A percentile compares a stretch with the other conserved stretches of the same genome.
Conservation (phyloP, 2,113 vertebrate species). For the Syrrhaptes paradoxus region DNA sequence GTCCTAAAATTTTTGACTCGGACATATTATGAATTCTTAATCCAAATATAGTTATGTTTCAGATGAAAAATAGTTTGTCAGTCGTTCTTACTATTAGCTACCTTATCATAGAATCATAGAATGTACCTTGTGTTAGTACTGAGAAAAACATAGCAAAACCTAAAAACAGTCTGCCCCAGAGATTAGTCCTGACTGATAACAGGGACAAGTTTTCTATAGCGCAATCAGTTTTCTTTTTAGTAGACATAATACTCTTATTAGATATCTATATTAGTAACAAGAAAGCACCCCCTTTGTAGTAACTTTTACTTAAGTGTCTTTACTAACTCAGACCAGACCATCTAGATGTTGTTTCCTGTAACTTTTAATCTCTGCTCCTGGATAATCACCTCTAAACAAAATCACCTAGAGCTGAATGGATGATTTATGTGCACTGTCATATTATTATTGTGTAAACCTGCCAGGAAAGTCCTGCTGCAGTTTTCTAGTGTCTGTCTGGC, state of each 20-base stretch:
- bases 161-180: background rate
- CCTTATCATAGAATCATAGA: too few species aligned
- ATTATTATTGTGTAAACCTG: background rate
- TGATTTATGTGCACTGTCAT: background rate
- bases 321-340: background rate
- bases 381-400: background rate
- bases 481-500: background rate
- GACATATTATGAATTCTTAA: background rate
- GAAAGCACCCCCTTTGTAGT: background rate
- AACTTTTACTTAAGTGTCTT: background rate
- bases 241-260: background rate
- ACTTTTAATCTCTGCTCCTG: background rate
- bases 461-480: background rate
- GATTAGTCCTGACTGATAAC: background rate
- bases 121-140: background rate
- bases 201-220: background rate
- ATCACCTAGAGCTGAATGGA: background rate
- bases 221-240: background rate
- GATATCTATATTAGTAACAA: background rate
- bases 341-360: background rate
- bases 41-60: background rate
- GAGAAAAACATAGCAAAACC: background rate
- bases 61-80: background rate
- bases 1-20: accelerated
- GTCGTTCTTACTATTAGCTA: background rate